A percentile compares a stretch with the other conserved stretches of the same genome.
Evolutionary conservation across 2,797 vertebrate species (phyloP).

Genomic region (Enteromius afrohamiltoni): DNA sequence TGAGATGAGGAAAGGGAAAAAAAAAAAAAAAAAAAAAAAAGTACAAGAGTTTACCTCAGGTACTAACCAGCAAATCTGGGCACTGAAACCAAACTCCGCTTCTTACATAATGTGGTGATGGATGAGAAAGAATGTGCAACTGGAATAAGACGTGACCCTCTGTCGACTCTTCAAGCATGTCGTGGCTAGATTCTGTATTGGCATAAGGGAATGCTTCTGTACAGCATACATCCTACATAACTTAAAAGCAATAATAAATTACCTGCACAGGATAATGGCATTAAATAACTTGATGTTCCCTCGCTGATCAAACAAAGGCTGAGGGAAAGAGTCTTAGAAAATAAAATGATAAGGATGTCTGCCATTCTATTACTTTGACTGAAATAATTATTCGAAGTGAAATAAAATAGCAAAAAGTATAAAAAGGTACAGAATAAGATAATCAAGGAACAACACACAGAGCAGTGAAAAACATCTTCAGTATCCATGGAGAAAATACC

Average conservation of each 20-base stretch:
- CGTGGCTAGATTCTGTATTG: slow-evolving; percentile 80
- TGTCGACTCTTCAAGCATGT: slow-evolving; percentile 63
- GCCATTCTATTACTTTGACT: slow-evolving; percentile 66
- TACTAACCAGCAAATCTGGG: slow-evolving; percentile 16
- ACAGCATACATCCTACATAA: slow-evolving; percentile 81
- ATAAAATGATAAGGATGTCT: slow-evolving; percentile 74
- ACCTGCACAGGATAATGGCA: slow-evolving; percentile 75
- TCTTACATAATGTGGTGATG: slow-evolving; percentile 30
- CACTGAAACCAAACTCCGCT: slow-evolving; percentile 21
- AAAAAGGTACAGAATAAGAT: slow-evolving; percentile 77
- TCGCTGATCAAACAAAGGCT: slow-evolving; percentile 70
- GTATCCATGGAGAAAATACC: slow-evolving; percentile 89
- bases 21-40: neutral
- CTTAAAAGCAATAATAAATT: slow-evolving; percentile 83
- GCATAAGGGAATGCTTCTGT: slow-evolving; percentile 82
- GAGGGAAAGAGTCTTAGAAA: slow-evolving; percentile 75
- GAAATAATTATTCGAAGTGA: slow-evolving; percentile 75
- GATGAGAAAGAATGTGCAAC: slow-evolving; percentile 48
- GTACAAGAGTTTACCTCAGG: slow-evolving; percentile 20
- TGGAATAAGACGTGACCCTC: slow-evolving; percentile 62
- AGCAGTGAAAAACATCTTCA: slow-evolving; percentile 92
- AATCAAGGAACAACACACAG: slow-evolving; percentile 86
- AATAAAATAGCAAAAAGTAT: slow-evolving; percentile 83
- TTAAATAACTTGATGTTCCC: slow-evolving; percentile 72
- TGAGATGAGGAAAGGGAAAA: slow-evolving; percentile 15